Percentiles rank a stretch among this genome's conserved stretches.
These are phyloP conservation scores for Chlorops oryzae DNA, from an alignment of 1,140 invertebrate genomes.

Conservation along the genomic window DNA sequence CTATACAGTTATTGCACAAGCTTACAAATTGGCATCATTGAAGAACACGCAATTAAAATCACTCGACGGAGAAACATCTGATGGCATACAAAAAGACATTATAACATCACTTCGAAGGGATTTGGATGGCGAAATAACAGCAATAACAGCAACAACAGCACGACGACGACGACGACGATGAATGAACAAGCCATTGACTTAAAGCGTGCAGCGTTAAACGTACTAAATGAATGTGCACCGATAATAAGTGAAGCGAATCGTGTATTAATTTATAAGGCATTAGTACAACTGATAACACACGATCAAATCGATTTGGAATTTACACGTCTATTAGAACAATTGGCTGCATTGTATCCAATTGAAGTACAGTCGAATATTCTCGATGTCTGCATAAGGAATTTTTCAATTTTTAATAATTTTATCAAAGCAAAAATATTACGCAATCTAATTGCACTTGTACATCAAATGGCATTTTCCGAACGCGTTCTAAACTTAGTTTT, in stretches of 20 bases:
- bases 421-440: constrained; percentile 34
- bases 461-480: constrained; percentile 35
- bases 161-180: constrained; percentile 22
- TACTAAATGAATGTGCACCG: constrained; percentile 29
- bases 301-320: constrained; percentile 35
- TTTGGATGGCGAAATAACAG: too few relatives aligned
- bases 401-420: constrained; percentile 31
- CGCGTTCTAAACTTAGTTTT: constrained; percentile 35
- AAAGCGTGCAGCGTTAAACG: constrained; percentile 25
- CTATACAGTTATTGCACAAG: constrained; percentile 31
- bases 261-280: constrained; percentile 31
- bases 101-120: constrained; percentile 23
- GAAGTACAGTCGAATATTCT: constrained; percentile 39
- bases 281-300: constrained; percentile 32
- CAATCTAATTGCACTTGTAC: constrained; percentile 31
- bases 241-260: constrained; percentile 33
- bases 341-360: constrained; percentile 33
- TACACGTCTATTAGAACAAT: constrained; percentile 20
- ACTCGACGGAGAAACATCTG: constrained; percentile 17
- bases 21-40: constrained; percentile 26
- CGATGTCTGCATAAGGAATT: constrained; percentile 32
- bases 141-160: too few relatives aligned
- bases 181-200: constrained; percentile 27
- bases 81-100: constrained; percentile 29
- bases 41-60: constrained; percentile 11